Base-by-base conservation (phyloP, 2,888 invertebrate genomes). In the Megamerina dolium region DNA sequence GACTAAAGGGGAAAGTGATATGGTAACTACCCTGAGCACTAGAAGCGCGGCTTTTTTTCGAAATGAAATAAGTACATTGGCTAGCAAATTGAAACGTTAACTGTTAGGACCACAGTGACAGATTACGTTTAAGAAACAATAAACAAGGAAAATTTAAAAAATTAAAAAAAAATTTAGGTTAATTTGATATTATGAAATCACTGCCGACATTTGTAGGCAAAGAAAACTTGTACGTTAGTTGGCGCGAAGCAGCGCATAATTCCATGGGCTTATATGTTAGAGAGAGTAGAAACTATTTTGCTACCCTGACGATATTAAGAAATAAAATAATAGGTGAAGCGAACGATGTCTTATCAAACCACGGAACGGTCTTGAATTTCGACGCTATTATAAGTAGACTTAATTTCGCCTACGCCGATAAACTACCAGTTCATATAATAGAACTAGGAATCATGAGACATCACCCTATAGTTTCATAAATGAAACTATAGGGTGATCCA, bases 391-490 rank as follows among this genome's bases (percentile, higher is more conserved):
- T 51, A 4, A 27, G 31, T 5, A 17, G 46, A 6, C 23, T 49
- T 16, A 44, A 48, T 36, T 48, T 51, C 13, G 34, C 44, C 1
- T 49, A 41, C 23, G 36, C 47, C 3, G 47, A 48, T 17, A 51
- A 46, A 27, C 35, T 43, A 3, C 43, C 47, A 4, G 10, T 35
- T 8, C 46, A 50, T 35, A 32, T 47, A 8, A 36, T 47, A 23
- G 43, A 50, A 30, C 41, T n/a, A n/a, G n/a, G n/a, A n/a, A n/a
- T n/a, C n/a, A n/a, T n/a, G n/a, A n/a, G n/a, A n/a, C n/a, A n/a
- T n/a, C n/a, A n/a, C n/a, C n/a, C n/a, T n/a, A n/a, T n/a, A n/a
- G n/a, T n/a, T n/a, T n/a, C n/a, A n/a, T n/a, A n/a, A n/a, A n/a
- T n/a, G n/a, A n/a, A n/a, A n/a, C n/a, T n/a, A n/a, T n/a, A n/a